Base-by-base conservation (phyloP, 2,888 invertebrate genomes). In the Lasioglossum lativentre region DNA sequence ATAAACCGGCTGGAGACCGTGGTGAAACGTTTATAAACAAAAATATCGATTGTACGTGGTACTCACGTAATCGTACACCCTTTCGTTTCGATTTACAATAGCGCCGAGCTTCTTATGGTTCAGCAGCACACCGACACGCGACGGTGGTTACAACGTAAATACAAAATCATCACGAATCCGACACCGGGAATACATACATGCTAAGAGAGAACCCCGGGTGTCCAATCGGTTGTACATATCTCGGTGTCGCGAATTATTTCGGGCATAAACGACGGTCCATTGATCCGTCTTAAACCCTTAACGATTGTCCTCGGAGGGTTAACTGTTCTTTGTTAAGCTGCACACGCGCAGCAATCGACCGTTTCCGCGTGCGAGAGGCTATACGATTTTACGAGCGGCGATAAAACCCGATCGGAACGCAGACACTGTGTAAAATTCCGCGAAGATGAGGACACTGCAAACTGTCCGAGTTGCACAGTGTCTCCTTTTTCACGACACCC, bases 261-360 rank as follows among this genome's bases (percentile, higher is more conserved):
- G 16, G 4, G 12, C n/a, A 27, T 59, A 59, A 59, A n/a, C 63
- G 63, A 16, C 30, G 30, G 30, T 30, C 16, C 63, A 30, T 63
- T 63, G 5, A 30, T 63, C 63, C 30, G 16, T 63, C 27, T 63
- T 27, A 30, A 63, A 27, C 63, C 63, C 63, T n/a, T 30, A 30
- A 63, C 30, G 6, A 63, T 63, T 30, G 30, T 30, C 27, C 63
- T 30, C 74, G 56, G 23, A 14, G 75, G 42, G 45, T 66, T 34
- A 59, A 30, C 45, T 30, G 63, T 27, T 75, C 23, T 30, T 23
- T 63, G 40, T 66, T 75, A 75, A 75, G 16, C 45, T n/a, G n/a
- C 71, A 27, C 42, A n/a, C 71, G 23, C 30, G 30, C 63, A 45
- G 34, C 45, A n/a, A 34, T 10, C 19, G 56, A 40, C 19, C 2